A percentile compares a stretch with the other conserved stretches of the same genome.
phyloP scores from a whole-genome alignment of 2,113 vertebrate genomes.

The Ailurus styani region DNA sequence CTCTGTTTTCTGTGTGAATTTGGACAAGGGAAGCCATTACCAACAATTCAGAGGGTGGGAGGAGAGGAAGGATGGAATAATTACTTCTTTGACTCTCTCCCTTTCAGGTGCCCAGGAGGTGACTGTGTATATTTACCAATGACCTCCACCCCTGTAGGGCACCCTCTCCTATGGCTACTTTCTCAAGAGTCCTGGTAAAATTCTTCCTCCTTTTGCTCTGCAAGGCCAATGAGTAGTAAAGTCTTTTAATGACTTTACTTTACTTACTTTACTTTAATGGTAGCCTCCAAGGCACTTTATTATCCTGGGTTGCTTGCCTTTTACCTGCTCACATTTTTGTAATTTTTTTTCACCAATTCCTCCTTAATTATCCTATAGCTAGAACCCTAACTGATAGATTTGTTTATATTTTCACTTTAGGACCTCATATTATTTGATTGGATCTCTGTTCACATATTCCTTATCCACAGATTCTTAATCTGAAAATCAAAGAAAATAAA shows the following conservation, averaged over 20 bases:
- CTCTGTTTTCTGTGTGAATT: background rate
- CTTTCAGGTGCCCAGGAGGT: background rate
- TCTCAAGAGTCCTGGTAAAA: background rate
- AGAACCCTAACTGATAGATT: background rate
- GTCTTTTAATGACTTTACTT: rapidly evolving
- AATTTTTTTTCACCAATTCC: background rate
- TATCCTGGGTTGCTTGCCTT: background rate
- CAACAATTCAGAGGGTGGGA: background rate
- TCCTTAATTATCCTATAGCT: background rate
- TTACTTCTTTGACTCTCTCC: background rate
- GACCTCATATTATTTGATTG: background rate
- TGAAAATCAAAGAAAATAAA: background rate
- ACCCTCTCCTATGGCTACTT: background rate
- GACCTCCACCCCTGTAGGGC: background rate
- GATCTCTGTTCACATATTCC: background rate
- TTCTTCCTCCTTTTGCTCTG: rapidly evolving
- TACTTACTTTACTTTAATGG: too few species aligned
- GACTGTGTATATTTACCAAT: background rate
- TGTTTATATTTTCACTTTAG: background rate
- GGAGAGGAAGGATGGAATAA: background rate
- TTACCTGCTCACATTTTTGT: background rate
- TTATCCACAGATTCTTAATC: background rate
- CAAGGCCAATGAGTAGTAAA: background rate
- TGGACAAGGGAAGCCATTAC: background rate
- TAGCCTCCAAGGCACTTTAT: background rate